Evolutionary conservation across 1,140 invertebrate genomes (phyloP).

Genomic region (Notospermus geniculatus): DNA sequence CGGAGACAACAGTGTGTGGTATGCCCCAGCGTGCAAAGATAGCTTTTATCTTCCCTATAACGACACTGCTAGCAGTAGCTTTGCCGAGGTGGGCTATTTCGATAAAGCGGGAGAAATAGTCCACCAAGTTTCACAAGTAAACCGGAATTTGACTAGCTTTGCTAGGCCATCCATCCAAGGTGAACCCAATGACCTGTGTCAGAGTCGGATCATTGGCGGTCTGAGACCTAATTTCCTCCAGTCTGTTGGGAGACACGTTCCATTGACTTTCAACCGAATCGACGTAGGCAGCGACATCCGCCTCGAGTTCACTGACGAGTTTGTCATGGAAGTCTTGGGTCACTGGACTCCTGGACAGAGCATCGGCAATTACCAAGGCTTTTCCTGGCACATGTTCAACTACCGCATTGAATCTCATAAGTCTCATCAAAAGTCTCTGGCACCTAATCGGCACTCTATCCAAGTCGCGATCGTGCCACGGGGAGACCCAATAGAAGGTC

Average conservation of each 20-base stretch:
- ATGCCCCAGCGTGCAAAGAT: constrained; percentile 31
- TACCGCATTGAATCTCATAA: not conserved
- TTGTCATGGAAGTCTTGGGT: not conserved
- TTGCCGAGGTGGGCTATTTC: constrained; percentile 21
- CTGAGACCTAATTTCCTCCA: not conserved
- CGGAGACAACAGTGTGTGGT: constrained; percentile 20
- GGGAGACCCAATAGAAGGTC: too few relatives aligned
- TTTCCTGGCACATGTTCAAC: constrained; percentile 16
- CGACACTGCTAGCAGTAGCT: not conserved
- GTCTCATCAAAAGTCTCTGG: not conserved
- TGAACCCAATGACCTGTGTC: not conserved
- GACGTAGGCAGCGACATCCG: not conserved
- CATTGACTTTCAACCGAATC: not conserved
- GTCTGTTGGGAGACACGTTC: not conserved
- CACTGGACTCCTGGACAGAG: constrained; percentile 9
- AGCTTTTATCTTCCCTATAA: constrained; percentile 23
- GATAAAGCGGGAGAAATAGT: constrained; percentile 27
- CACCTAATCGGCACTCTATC: constrained; percentile 1
- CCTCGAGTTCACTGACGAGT: not conserved
- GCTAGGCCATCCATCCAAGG: not conserved
- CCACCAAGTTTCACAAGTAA: not conserved
- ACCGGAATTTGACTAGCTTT: not conserved
- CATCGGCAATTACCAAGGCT: constrained; percentile 16
- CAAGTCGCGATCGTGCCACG: constrained; percentile 26
- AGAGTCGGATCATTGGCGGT: not conserved